A percentile compares a stretch with the other conserved stretches of the same genome.
Conservation (phyloP, 2,113 vertebrate species). For the Fregata magnificens region DNA sequence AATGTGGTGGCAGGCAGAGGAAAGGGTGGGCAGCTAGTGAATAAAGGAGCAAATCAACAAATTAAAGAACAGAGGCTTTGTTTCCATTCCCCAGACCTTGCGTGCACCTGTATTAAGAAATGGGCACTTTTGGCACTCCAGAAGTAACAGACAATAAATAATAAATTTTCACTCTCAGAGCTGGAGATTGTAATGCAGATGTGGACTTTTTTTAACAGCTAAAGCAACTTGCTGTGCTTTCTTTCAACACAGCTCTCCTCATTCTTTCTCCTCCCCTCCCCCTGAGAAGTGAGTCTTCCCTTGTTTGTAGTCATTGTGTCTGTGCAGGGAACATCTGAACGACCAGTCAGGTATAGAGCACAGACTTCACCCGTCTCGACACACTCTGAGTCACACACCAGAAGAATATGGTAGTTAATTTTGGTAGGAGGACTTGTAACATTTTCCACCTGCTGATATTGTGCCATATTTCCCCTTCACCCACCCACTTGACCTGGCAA, state of each 20-base stretch:
- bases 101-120: not conserved
- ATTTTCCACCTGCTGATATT: conserved; percentile 59
- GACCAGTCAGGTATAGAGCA: not conserved
- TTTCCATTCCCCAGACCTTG: not conserved
- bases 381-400: conserved; percentile 52
- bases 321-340: conserved; percentile 26
- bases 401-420: conserved; percentile 57
- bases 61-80: not conserved
- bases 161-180: not conserved
- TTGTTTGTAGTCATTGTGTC: conserved; percentile 34
- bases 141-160: not conserved
- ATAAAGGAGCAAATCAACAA: not conserved
- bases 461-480: conserved; percentile 55
- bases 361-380: conserved; percentile 10
- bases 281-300: not conserved
- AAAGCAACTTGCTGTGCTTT: not conserved
- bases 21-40: not conserved
- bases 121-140: not conserved
- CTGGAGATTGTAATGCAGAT: not conserved
- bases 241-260: not conserved
- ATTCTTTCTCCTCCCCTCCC: not conserved
- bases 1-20: not conserved
- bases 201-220: not conserved
- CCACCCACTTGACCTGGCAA: conserved; percentile 49
- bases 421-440: conserved; percentile 64